A percentile compares a stretch with the other conserved stretches of the same genome.
These are phyloP conservation scores for Platorchestia sp. DNA, from an alignment of 1,140 invertebrate genomes.

Conservation along the genomic window DNA sequence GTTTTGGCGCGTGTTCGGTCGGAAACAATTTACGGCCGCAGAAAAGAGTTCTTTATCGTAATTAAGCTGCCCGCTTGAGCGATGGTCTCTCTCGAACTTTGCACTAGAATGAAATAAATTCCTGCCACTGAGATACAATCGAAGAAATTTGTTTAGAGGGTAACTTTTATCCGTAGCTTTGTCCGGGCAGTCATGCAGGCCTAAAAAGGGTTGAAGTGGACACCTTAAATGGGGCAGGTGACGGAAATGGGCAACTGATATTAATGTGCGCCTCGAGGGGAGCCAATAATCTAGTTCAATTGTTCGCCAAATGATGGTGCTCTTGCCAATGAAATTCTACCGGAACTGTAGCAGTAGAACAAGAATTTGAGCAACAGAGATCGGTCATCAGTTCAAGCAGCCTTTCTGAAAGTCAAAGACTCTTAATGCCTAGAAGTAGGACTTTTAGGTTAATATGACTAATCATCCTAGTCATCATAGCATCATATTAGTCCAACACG, in stretches of 20 bases:
- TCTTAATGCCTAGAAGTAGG: too few relatives aligned
- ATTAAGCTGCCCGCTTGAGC: conserved; percentile 12
- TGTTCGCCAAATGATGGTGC: not conserved
- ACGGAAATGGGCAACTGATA: not conserved
- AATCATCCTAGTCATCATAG: too few relatives aligned
- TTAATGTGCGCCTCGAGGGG: not conserved
- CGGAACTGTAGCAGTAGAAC: not conserved
- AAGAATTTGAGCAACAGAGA: not conserved
- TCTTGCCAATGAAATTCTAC: not conserved
- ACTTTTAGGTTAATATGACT: too few relatives aligned
- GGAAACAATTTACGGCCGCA: not conserved
- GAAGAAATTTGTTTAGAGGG: not conserved
- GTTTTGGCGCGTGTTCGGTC: not conserved
- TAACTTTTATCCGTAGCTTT: not conserved
- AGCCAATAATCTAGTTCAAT: not conserved
- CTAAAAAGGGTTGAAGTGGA: too few relatives aligned
- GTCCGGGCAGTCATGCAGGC: not conserved
- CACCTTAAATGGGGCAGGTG: not conserved
- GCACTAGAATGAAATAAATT: conserved; percentile 5
- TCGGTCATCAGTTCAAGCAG: not conserved
- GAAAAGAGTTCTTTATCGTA: not conserved
- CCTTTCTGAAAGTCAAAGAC: not conserved
- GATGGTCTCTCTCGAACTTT: not conserved
- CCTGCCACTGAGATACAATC: not conserved
- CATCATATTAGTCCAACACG: too few relatives aligned